These are phyloP conservation scores for Galerucella pusilla DNA, from an alignment of 2,888 invertebrate species.

Conservation along the genomic window DNA sequence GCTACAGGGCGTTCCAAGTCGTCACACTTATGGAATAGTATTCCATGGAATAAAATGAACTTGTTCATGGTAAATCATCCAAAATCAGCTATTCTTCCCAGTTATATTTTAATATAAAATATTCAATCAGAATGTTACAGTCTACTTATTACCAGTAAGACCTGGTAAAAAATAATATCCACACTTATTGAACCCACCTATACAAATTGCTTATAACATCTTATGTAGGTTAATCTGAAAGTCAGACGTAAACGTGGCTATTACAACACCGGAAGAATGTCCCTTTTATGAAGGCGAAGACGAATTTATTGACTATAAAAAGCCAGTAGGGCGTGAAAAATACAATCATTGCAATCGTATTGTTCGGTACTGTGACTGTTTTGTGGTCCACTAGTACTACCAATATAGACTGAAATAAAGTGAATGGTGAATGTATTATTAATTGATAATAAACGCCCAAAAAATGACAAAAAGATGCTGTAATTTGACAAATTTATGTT, in stretches of 20 bases:
- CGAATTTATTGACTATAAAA: constrained; percentile 18
- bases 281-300: constrained; percentile 7
- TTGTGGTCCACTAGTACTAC: not conserved
- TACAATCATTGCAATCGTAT: not conserved
- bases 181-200: no score
- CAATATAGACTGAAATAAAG: not conserved
- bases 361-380: not conserved
- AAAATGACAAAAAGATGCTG: not conserved
- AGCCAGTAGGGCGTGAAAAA: constrained; percentile 11
- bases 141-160: not conserved
- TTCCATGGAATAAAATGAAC: no score
- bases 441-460: not conserved
- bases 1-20: not conserved
- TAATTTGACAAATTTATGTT: not conserved
- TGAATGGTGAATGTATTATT: not conserved
- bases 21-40: not conserved
- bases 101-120: not conserved
- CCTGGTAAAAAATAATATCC: no score
- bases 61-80: no score
- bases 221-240: constrained; percentile 1
- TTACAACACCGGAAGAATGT: constrained; percentile 9
- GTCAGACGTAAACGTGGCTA: not conserved
- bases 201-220: not conserved
- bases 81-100: no score
- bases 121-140: not conserved